phyloP scores from a whole-genome alignment of 2,888 invertebrate genomes.

The Cryptus viduatorius region DNA sequence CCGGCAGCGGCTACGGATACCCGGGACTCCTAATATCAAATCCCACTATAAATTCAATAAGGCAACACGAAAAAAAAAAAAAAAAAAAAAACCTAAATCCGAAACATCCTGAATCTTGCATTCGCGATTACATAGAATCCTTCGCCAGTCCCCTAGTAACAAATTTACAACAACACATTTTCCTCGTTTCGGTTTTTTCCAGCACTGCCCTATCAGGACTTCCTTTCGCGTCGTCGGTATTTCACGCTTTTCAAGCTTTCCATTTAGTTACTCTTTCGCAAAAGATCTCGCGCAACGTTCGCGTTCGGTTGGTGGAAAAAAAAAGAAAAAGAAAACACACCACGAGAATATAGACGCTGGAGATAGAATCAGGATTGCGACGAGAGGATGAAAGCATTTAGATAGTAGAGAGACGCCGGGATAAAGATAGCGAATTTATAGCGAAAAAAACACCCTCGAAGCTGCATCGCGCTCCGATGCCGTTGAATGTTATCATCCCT shows the following conservation, averaged over 20 bases:
- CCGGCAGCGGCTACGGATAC: neutral
- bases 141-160: neutral
- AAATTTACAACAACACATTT: neutral
- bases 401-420: conserved; percentile 10
- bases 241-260: conserved; percentile 3
- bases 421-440: conserved; percentile 59
- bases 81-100: neutral
- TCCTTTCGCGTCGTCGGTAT: neutral
- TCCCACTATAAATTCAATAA: neutral
- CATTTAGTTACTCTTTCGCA: neutral
- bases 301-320: too few relatives aligned
- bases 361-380: neutral
- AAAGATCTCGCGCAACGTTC: neutral
- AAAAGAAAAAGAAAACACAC: neutral
- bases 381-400: neutral
- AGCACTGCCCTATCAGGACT: neutral
- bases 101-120: neutral
- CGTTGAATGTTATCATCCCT: conserved; percentile 26
- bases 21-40: neutral
- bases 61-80: neutral
- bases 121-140: neutral
- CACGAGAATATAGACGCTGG: neutral
- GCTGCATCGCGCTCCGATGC: conserved; percentile 7
- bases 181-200: neutral
- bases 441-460: conserved; percentile 20